Conservation (phyloP, 30 jellyfish, hydroid and myxozoan genomes). For the Catostylus mosaicus region DNA sequence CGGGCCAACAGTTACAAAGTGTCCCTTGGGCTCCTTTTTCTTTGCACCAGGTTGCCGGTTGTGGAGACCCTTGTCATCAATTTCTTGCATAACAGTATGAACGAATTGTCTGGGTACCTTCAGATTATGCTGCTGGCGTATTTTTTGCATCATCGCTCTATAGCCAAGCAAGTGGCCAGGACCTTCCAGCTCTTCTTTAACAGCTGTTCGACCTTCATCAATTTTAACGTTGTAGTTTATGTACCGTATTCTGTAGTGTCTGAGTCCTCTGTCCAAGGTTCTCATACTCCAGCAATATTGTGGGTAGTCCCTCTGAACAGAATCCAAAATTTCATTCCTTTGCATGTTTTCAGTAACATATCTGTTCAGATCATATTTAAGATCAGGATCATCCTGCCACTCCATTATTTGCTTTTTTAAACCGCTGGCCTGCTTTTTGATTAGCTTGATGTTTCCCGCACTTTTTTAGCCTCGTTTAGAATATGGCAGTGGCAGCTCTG, state of each 20-base stretch:
- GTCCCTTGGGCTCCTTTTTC: conserved; percentile 16
- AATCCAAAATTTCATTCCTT: conserved; percentile 1
- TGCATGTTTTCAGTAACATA: conserved; percentile 3
- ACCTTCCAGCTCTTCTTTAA: conserved; percentile 29
- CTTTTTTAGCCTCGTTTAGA: no score
- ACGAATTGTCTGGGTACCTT: conserved; percentile 30
- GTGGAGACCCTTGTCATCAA: conserved; percentile 38
- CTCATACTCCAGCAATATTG: conserved; percentile 39
- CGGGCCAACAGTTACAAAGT: conserved; percentile 42
- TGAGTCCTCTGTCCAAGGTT: conserved; percentile 19
- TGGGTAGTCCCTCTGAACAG: conserved; percentile 18
- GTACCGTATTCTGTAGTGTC: conserved; percentile 6
- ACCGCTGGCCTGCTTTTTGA: no score
- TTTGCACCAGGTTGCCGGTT: conserved; percentile 10
- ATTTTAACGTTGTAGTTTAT: conserved; percentile 21
- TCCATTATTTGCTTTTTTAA: no score
- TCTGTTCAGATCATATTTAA: not conserved
- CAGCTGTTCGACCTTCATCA: conserved; percentile 37
- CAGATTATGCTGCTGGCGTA: conserved; percentile 29
- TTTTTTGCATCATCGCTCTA: conserved; percentile 27
- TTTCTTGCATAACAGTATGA: conserved; percentile 38
- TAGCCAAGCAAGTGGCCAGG: conserved; percentile 49
- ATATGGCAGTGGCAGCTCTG: no score
- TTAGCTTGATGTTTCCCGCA: no score
- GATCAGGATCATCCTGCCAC: conserved; percentile 28